A percentile compares a stretch with the other conserved stretches of the same genome.
Conservation (phyloP, 1,140 invertebrate genomes). For the Drosophila miranda region DNA sequence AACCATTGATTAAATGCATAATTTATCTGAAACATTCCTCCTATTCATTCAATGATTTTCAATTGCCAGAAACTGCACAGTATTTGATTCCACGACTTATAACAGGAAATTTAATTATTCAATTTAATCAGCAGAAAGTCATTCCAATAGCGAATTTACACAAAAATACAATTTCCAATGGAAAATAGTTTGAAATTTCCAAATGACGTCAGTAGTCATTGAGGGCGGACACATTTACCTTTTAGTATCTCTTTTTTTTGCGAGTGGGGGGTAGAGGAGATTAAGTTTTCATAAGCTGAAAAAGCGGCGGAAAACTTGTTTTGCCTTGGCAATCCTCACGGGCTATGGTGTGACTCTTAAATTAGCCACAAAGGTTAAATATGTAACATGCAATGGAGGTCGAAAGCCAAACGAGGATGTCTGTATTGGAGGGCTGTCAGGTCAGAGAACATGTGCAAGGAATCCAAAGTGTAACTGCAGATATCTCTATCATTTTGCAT, state of each 20-base stretch:
- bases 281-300: conserved; percentile 36
- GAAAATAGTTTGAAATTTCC: background rate
- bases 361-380: conserved; percentile 31
- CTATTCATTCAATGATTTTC: no score
- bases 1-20: no score
- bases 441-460: conserved; percentile 1
- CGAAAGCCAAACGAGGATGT: background rate
- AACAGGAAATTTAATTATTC: background rate
- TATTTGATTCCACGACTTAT: background rate
- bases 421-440: conserved; percentile 1
- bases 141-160: background rate
- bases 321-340: conserved; percentile 15
- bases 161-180: no score
- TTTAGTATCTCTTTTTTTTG: conserved; percentile 9
- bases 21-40: no score
- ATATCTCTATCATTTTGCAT: background rate
- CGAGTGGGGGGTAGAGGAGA: background rate
- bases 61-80: no score
- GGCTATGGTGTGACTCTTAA: conserved; percentile 14
- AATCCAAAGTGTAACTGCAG: conserved; percentile 4
- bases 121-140: conserved; percentile 6
- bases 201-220: conserved; percentile 20
- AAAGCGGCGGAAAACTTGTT: background rate
- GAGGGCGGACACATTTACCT: conserved; percentile 7
- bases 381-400: conserved; percentile 11